Evolutionary conservation across 2,797 vertebrate genomes (phyloP), one percentile per base, ranked within the genome.

Genomic region (Nyctibius grandis): DNA sequence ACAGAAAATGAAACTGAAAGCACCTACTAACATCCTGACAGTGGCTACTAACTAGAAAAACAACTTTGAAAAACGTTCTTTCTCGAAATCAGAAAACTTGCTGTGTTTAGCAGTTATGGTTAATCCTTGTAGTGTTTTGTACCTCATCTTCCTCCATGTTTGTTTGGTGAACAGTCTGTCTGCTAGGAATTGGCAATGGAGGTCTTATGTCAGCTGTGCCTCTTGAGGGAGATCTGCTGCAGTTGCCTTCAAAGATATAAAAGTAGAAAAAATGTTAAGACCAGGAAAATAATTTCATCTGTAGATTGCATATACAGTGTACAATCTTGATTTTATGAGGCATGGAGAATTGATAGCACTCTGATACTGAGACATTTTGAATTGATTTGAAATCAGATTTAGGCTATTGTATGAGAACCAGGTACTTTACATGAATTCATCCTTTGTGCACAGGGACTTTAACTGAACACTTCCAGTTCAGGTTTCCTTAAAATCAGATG

Each of bases 201-300:
- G 95, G 94, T 88, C 98, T 97, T 51, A 75, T 9, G n/a, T 98
- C 98, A 8, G 85, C 72, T 61, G 81, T 6, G 6, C 56, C 73
- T 95, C 98, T 98, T 15, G 98, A 94, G 69, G 96, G 97, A 9
- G 92, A 96, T 89, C 98, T 97, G 77, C 95, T 97, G 75, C 84
- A 82, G 29, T 80, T 81, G 45, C 97, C 97, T 98, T 95, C 50
- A 65, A 91, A 93, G 68, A 36, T 15, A 28, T 2, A 82, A 51
- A 65, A 65, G 60, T n/a, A 90, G 70, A 75, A 70, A 85, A 89
- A 31, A 36, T 12, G 5, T 85, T 69, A 67, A 93, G 93, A 51
- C 11, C 31, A 44, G 51, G 69, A 75, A 56, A 75, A 70, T n/a
- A 6, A 61, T 51, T 90, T 69, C 7, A 31, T 25, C 33, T 90